These are phyloP conservation scores for Artibeus lituratus DNA, from an alignment of 2,797 vertebrate species.

Conservation along the genomic window DNA sequence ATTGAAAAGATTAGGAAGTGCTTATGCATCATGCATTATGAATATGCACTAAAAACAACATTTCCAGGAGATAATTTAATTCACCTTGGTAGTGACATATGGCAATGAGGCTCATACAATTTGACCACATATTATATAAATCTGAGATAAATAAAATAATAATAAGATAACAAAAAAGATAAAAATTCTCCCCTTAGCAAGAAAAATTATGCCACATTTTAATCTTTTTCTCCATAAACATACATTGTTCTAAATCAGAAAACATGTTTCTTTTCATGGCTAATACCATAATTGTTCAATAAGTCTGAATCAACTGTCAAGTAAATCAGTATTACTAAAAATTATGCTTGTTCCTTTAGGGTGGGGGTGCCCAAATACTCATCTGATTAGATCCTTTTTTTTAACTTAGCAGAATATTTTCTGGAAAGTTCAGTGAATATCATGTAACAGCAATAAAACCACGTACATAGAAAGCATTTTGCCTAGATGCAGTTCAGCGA, in stretches of 20 bases:
- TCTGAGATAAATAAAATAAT: background rate
- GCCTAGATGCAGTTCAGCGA: background rate
- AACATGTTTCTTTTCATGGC: background rate
- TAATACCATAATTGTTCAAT: background rate
- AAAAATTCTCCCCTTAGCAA: background rate
- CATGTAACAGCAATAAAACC: conserved; percentile 36
- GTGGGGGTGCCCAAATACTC: background rate
- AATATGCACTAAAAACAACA: conserved; percentile 12
- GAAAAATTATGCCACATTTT: background rate
- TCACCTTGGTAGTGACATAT: conserved; percentile 17
- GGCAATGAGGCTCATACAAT: background rate
- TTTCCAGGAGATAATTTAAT: background rate
- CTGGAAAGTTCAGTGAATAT: background rate
- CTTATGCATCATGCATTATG: conserved; percentile 25
- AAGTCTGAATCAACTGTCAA: background rate
- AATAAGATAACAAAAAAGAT: background rate
- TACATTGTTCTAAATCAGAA: background rate
- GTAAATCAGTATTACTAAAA: background rate
- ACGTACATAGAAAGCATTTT: background rate
- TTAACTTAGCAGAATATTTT: conserved; percentile 39
- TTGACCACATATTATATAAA: background rate
- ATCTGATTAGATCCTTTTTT: background rate
- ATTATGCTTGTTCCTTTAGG: background rate
- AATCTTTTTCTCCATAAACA: background rate
- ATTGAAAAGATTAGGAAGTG: conserved; percentile 41